Conservation (phyloP, 2,888 invertebrate genomes). For the Microdon myrmicae region DNA sequence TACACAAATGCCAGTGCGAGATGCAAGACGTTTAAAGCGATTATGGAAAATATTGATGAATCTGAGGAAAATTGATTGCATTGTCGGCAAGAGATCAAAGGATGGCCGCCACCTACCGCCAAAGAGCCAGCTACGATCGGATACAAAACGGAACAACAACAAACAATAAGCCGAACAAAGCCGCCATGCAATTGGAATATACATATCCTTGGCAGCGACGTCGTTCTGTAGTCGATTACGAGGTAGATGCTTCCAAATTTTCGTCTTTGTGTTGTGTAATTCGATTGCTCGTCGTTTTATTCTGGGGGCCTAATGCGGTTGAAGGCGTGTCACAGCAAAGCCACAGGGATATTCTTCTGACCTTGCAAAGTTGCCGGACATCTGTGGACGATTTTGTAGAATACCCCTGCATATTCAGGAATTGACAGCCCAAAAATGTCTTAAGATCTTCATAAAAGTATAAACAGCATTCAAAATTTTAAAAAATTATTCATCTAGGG, state of each 20-base stretch:
- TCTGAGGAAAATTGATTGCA: constrained; percentile 53
- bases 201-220: constrained; percentile 16
- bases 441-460: background rate
- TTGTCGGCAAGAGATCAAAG: constrained; percentile 48
- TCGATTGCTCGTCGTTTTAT: constrained; percentile 1
- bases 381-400: background rate
- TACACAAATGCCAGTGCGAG: constrained; percentile 32
- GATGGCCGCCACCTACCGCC: constrained; percentile 44
- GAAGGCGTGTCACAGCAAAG: constrained; percentile 43
- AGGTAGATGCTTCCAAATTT: constrained; percentile 10
- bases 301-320: constrained; percentile 12
- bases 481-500: constrained; percentile 8
- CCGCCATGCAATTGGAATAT: constrained; percentile 22
- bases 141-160: constrained; percentile 51
- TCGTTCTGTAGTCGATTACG: constrained; percentile 13
- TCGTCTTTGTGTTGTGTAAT: background rate
- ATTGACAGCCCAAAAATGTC: background rate
- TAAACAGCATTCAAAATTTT: constrained; percentile 2
- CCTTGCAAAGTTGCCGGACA: constrained; percentile 42
- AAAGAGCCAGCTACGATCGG: constrained; percentile 43
- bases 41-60: constrained; percentile 52
- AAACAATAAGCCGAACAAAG: constrained; percentile 46
- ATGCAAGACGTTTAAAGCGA: constrained; percentile 51
- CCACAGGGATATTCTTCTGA: constrained; percentile 29
- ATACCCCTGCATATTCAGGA: background rate